These are phyloP conservation scores for Setophaga kirtlandii DNA, from an alignment of 2,113 vertebrate genomes.

Conservation along the genomic window DNA sequence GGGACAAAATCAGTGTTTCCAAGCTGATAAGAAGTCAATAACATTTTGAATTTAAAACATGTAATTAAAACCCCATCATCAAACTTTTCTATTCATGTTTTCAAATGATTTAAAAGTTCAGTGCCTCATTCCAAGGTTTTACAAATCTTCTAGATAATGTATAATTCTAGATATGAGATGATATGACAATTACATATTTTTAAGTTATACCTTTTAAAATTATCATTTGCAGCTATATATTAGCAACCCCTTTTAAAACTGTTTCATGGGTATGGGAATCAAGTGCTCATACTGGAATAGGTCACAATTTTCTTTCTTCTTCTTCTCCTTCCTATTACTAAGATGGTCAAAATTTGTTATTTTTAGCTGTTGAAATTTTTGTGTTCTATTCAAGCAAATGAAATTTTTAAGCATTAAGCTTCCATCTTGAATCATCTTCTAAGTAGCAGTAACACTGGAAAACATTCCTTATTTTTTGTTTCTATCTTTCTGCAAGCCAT, in stretches of 20 bases:
- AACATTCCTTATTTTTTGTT: background rate
- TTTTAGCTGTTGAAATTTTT: background rate
- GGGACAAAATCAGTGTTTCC: background rate
- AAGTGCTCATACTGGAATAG: background rate
- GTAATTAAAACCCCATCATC: background rate
- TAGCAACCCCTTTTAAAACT: background rate
- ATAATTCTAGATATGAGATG: background rate
- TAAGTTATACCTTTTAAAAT: background rate
- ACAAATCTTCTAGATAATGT: background rate
- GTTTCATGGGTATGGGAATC: background rate
- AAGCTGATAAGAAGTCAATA: background rate
- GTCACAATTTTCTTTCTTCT: too few relatives aligned
- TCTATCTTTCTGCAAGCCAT: background rate
- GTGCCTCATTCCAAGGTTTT: background rate
- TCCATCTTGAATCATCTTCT: background rate
- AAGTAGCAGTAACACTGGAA: background rate
- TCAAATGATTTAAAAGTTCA: background rate
- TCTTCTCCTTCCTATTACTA: background rate
- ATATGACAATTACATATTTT: background rate
- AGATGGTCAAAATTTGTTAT: background rate
- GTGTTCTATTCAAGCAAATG: background rate
- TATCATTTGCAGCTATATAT: background rate
- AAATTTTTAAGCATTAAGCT: background rate
- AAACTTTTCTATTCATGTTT: background rate
- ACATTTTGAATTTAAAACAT: background rate